These are phyloP conservation scores for Syngnathus scovelli DNA, from an alignment of 2,113 vertebrate species.

Conservation along the genomic window DNA sequence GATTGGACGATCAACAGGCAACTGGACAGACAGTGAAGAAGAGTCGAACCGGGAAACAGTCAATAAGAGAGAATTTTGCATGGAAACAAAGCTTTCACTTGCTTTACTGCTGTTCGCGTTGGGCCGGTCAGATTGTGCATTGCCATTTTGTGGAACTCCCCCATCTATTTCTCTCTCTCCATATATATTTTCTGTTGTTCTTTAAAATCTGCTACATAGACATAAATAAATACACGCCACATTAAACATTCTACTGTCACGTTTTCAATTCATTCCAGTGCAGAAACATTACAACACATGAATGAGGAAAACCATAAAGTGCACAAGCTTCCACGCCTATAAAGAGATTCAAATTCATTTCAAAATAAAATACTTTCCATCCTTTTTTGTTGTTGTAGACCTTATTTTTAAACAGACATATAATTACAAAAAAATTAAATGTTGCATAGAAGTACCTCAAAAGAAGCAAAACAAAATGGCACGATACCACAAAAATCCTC, in stretches of 20 bases:
- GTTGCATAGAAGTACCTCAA: conserved; percentile 96
- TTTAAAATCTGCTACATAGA: conserved; percentile 44
- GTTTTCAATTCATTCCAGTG: conserved; percentile 41
- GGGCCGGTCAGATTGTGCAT: conserved; percentile 48
- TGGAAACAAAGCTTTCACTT: conserved; percentile 6
- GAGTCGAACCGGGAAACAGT: conserved; percentile 62
- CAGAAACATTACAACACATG: conserved; percentile 45
- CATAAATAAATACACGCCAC: conserved; percentile 54
- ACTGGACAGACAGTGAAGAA: conserved; percentile 49
- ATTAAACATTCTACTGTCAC: conserved; percentile 34
- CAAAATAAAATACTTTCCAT: conserved; percentile 49
- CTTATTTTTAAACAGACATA: background rate
- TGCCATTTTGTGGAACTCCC: conserved; percentile 26
- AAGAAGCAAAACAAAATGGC: conserved; percentile 74
- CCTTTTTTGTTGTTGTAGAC: conserved; percentile 8
- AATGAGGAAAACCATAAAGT: conserved; percentile 68
- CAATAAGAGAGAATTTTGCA: conserved; percentile 24
- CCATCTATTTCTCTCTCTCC: background rate
- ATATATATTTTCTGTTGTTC: background rate
- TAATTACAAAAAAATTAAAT: conserved; percentile 66
- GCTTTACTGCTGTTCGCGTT: conserved; percentile 26
- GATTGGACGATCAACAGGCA: conserved; percentile 65
- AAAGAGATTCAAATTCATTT: conserved; percentile 70
- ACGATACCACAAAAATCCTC: conserved; percentile 61
- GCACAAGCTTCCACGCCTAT: conserved; percentile 56